Evolutionary conservation across 2,113 vertebrate genomes (phyloP).

Genomic region (Colius striatus): DNA sequence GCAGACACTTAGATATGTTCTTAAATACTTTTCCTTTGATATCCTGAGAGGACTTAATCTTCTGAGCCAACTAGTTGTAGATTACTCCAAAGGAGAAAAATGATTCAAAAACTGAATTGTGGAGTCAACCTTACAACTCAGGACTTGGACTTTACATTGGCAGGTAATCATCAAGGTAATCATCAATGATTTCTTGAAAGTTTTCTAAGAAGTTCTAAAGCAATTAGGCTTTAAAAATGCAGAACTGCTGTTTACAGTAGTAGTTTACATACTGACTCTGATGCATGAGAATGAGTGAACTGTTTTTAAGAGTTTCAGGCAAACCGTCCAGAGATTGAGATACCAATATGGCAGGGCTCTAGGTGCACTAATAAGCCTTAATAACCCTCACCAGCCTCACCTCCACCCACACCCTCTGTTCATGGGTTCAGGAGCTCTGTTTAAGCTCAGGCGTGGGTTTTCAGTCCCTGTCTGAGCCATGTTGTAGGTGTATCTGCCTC

Average conservation of each 20-base stretch:
- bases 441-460: neutral
- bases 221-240: neutral
- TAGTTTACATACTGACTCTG: neutral
- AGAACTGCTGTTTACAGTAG: neutral
- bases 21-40: neutral
- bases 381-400: neutral
- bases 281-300: neutral
- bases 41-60: neutral
- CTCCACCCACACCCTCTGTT: neutral
- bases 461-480: neutral
- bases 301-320: neutral
- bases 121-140: neutral
- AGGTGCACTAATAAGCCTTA: neutral
- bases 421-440: neutral
- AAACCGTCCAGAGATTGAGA: neutral
- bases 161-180: neutral
- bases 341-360: neutral
- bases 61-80: neutral
- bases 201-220: neutral
- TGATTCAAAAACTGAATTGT: neutral
- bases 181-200: neutral
- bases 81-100: neutral
- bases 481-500: neutral
- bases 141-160: neutral
- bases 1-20: neutral